These are phyloP conservation scores for Apogon talboti DNA, from an alignment of 2,797 vertebrate genomes.

Conservation along the genomic window DNA sequence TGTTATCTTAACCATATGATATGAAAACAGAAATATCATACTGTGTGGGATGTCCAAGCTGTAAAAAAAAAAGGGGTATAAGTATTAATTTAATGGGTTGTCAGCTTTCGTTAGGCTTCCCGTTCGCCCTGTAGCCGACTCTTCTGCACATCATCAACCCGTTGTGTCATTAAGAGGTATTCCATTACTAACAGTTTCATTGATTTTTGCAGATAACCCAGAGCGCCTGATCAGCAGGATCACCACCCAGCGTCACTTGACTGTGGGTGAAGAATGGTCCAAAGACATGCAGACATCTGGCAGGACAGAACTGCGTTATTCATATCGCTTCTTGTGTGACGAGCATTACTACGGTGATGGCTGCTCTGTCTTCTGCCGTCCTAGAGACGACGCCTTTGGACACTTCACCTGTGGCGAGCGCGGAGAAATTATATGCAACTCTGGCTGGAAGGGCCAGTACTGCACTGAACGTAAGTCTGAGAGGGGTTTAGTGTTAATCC, in stretches of 20 bases:
- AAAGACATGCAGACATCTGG: conserved; percentile 93
- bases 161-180: not conserved
- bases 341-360: conserved; percentile 98
- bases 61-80: not conserved
- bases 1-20: not conserved
- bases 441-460: conserved; percentile 96
- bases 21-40: not conserved
- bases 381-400: conserved; percentile 94
- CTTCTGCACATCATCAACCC: not conserved
- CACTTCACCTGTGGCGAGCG: conserved; percentile 97
- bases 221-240: conserved; percentile 95
- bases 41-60: conserved; percentile 2
- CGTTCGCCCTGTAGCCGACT: not conserved
- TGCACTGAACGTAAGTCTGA: conserved; percentile 93
- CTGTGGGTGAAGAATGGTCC: conserved; percentile 95
- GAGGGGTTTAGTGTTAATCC: conserved; percentile 11
- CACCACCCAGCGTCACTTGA: conserved; percentile 93
- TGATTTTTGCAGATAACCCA: conserved; percentile 86
- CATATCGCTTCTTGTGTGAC: conserved; percentile 95
- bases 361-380: conserved; percentile 95
- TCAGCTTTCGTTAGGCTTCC: not conserved
- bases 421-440: conserved; percentile 93
- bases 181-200: conserved; percentile 12
- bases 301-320: conserved; percentile 92
- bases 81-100: not conserved